These are phyloP conservation scores for Acronicta alni DNA, from an alignment of 2,888 invertebrate species.

Conservation along the genomic window DNA sequence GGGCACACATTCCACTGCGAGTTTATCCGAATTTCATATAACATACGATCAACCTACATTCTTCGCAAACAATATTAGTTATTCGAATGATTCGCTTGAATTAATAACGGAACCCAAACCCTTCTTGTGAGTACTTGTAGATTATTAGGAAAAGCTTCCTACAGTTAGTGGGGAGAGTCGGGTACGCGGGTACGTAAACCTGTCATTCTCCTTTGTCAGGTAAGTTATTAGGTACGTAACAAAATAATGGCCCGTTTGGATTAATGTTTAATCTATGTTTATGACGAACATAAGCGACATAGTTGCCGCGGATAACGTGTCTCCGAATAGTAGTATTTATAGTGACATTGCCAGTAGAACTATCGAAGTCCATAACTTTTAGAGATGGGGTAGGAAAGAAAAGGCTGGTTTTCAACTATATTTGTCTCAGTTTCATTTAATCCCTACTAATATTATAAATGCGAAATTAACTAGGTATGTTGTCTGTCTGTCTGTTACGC, in stretches of 20 bases:
- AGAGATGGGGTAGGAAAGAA: neutral
- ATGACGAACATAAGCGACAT: slow-evolving; percentile 54
- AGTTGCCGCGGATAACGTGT: slow-evolving; percentile 38
- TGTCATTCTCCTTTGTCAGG: slow-evolving; percentile 57
- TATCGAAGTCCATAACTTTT: neutral
- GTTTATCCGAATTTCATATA: slow-evolving; percentile 23
- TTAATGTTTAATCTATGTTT: slow-evolving; percentile 60
- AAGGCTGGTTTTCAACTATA: neutral
- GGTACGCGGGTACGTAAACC: slow-evolving; percentile 38
- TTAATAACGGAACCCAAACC: slow-evolving; percentile 36
- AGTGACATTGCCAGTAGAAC: neutral
- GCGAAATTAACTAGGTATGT: too few relatives aligned
- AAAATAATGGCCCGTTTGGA: slow-evolving; percentile 57
- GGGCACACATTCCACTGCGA: slow-evolving; percentile 35
- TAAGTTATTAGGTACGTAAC: slow-evolving; percentile 56
- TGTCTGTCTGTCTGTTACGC: too few relatives aligned
- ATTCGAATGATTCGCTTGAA: slow-evolving; percentile 41
- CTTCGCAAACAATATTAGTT: slow-evolving; percentile 43
- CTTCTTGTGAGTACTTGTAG: slow-evolving; percentile 45
- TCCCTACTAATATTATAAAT: too few relatives aligned
- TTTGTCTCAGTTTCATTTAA: neutral
- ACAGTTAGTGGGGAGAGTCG: slow-evolving; percentile 55
- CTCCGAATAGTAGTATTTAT: slow-evolving; percentile 3
- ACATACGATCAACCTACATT: slow-evolving; percentile 28
- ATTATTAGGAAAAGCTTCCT: slow-evolving; percentile 47